Evolutionary conservation across 1,140 invertebrate genomes (phyloP), one percentile per base, ranked within the genome.

Genomic region (Panagrolaimus sp.): DNA sequence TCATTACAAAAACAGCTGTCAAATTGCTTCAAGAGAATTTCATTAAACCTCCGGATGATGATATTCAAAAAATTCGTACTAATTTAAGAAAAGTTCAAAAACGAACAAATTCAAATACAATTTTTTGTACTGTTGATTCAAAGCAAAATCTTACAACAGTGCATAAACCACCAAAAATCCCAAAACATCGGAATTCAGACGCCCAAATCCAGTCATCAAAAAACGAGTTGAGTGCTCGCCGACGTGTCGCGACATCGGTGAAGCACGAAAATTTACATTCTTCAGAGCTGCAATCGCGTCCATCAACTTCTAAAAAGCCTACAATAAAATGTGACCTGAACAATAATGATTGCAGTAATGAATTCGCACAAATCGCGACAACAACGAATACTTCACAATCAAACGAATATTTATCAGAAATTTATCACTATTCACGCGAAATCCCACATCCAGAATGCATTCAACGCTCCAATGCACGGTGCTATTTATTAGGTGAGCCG

Each of bases 201-300:
- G 52, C 52, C 52, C 52, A 21, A 26, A 58, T 21, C 52, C 52
- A 58, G 28, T 58, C 28, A n/a, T 28, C 52, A 58, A 58, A 58
- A 58, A 58, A 58, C 52, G 52, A 58, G 15, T 58, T 26, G 8
- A 26, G 52, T 58, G 52, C 52, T 58, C 52, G 21, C 28, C 52
- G 52, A 58, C 52, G 52, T 58, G 21, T 28, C 52, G 52, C 52
- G 52, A 58, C 52, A 28, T 58, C 28, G 52, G 21, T 28, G 52
- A 58, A 58, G 52, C 52, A 58, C 52, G 52, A 7, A 38, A 38
- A 21, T 58, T 58, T 24, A 58, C 52, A 58, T 58, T 58, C 52
- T 58, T 58, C 17, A 58, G 28, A 38, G 32, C 32, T 38, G 32
- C 32, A 38, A 38, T 38, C 32, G 32, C 32, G 2, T 38, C 32